Percentiles rank a stretch among this genome's conserved stretches.
Evolutionary conservation across 2,888 invertebrate genomes (phyloP).

Genomic region (Hetaerina titia): DNA sequence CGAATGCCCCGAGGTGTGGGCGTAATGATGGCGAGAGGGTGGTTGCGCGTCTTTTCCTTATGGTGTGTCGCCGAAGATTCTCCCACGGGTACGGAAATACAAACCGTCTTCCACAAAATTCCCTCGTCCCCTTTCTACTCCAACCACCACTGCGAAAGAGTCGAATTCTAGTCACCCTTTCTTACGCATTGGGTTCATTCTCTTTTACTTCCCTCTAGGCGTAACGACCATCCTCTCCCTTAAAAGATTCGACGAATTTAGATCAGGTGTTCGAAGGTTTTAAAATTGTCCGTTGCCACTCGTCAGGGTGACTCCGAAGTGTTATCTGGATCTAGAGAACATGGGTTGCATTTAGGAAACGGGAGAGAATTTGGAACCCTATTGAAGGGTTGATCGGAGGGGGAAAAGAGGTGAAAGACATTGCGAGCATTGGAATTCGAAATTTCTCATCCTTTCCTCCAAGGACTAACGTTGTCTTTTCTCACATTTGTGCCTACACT

Average conservation of each 20-base stretch:
- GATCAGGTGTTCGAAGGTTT: not conserved
- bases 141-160: not conserved
- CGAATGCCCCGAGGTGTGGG: not conserved
- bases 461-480: too few species aligned
- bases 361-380: not conserved
- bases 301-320: not conserved
- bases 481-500: too few species aligned
- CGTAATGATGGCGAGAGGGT: not conserved
- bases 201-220: not conserved
- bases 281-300: too few species aligned
- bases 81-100: not conserved
- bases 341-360: not conserved
- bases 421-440: too few species aligned
- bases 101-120: not conserved
- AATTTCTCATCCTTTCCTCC: too few species aligned
- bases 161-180: not conserved
- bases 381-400: not conserved
- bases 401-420: slow-evolving; percentile 4
- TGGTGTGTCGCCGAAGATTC: not conserved
- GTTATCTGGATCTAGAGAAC: not conserved
- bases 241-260: slow-evolving; percentile 27
- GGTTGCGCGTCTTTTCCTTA: not conserved
- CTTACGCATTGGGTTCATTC: not conserved
- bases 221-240: not conserved
- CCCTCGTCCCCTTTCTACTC: not conserved